Percentiles rank a stretch among this genome's conserved stretches.
Evolutionary conservation across 2,113 vertebrate genomes (phyloP).

Genomic region (Pseudorasbora parva): DNA sequence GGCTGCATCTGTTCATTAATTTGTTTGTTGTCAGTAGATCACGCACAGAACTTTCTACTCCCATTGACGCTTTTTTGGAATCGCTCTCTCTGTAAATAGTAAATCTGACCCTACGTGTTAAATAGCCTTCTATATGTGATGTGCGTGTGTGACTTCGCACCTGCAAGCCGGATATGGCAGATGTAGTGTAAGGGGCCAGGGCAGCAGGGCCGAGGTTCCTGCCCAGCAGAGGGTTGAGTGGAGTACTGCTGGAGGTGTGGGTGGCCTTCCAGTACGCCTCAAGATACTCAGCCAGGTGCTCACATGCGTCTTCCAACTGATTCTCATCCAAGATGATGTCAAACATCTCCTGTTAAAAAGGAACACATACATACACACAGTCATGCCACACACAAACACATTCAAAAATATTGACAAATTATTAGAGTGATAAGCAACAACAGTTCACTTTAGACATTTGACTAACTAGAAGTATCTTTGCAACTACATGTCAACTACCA

Average conservation of each 20-base stretch:
- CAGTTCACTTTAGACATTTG: too few species aligned
- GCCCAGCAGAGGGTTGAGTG: slow-evolving; percentile 91
- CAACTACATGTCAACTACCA: too few species aligned
- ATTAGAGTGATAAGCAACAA: too few species aligned
- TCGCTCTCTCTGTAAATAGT: too few species aligned
- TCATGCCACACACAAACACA: slow-evolving; percentile 20
- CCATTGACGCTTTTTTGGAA: too few species aligned
- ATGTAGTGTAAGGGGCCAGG: slow-evolving; percentile 85
- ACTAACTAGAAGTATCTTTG: too few species aligned
- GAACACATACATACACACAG: not conserved
- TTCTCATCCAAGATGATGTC: slow-evolving; percentile 97
- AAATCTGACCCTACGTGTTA: too few species aligned
- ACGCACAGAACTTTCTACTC: too few species aligned
- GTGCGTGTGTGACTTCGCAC: slow-evolving; percentile 67
- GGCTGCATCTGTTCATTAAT: too few species aligned
- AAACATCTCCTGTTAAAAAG: slow-evolving; percentile 85
- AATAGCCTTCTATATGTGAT: not conserved
- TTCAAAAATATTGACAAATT: not conserved
- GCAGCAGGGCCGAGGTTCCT: slow-evolving; percentile 90
- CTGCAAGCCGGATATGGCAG: slow-evolving; percentile 95
- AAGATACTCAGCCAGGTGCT: slow-evolving; percentile 90
- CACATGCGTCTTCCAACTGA: slow-evolving; percentile 91
- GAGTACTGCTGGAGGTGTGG: slow-evolving; percentile 92
- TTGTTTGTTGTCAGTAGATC: too few species aligned
- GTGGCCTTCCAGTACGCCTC: slow-evolving; percentile 99